Evolutionary conservation across 2,888 invertebrate species (phyloP).

Genomic region (Drosophila pegasa): DNA sequence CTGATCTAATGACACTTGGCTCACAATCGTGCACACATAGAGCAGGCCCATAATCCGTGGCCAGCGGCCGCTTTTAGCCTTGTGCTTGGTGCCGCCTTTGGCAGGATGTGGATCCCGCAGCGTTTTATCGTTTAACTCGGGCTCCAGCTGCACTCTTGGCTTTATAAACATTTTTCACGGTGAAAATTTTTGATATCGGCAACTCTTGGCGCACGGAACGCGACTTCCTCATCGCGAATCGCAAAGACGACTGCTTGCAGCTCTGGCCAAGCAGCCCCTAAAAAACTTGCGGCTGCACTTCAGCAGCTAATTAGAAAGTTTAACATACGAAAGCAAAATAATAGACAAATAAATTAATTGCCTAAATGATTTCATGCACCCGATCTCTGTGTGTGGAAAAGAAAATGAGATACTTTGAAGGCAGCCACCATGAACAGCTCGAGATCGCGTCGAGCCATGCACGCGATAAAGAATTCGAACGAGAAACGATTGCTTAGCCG

Average conservation of each 20-base stretch:
- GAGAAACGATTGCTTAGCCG: conserved; percentile 7
- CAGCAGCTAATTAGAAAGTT: conserved; percentile 75
- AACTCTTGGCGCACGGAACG: conserved; percentile 62
- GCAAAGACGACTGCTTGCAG: conserved; percentile 70
- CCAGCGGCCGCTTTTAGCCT: conserved; percentile 38
- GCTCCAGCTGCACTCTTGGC: conserved; percentile 44
- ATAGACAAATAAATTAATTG: conserved; percentile 71
- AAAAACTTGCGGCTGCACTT: conserved; percentile 58
- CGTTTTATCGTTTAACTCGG: conserved; percentile 44
- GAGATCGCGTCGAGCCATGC: conserved; percentile 40
- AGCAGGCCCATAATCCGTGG: conserved; percentile 78
- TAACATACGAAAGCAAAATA: conserved; percentile 63
- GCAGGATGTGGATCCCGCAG: conserved; percentile 55
- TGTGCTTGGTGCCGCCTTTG: conserved; percentile 36
- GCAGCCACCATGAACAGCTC: conserved; percentile 71
- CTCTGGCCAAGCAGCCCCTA: conserved; percentile 65
- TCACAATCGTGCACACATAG: conserved; percentile 79
- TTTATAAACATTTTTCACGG: conserved; percentile 70
- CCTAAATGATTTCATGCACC: conserved; percentile 70
- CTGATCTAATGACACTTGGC: conserved; percentile 27
- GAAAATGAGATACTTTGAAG: conserved; percentile 68
- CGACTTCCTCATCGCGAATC: conserved; percentile 83
- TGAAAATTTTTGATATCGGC: conserved; percentile 28
- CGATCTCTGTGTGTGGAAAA: conserved; percentile 39
- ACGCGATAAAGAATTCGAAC: conserved; percentile 31